These are phyloP conservation scores for Tragelaphus oryx DNA, from an alignment of 2,797 vertebrate species.

Conservation along the genomic window DNA sequence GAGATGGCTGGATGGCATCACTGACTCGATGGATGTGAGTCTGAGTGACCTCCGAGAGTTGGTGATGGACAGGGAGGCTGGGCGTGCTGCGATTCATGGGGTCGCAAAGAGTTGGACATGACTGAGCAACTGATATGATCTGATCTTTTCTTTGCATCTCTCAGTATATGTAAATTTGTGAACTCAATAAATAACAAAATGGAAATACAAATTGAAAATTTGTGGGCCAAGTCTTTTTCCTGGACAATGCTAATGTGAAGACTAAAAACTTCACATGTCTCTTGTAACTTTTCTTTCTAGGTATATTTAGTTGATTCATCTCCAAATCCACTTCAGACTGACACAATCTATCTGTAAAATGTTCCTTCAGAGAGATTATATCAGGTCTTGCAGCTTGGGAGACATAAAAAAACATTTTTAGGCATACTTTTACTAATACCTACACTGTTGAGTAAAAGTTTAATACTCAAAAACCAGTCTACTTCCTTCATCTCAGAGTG, in stretches of 20 bases:
- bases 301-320: background rate
- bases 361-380: background rate
- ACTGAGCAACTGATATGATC: too few relatives aligned
- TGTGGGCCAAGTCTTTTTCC: background rate
- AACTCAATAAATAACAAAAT: background rate
- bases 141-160: background rate
- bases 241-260: background rate
- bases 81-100: too few relatives aligned
- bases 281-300: background rate
- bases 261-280: background rate
- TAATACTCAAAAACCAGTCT: background rate
- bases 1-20: too few relatives aligned
- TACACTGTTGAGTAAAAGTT: background rate
- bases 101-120: too few relatives aligned
- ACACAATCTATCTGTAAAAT: background rate
- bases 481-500: background rate
- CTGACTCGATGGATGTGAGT: too few relatives aligned
- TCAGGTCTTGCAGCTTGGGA: background rate
- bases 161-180: background rate
- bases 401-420: background rate
- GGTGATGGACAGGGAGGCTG: too few relatives aligned
- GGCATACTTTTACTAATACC: background rate
- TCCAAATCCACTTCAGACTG: background rate
- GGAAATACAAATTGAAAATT: background rate
- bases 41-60: too few relatives aligned